Evolutionary conservation across 1,140 invertebrate species (phyloP), one percentile per base, ranked within the genome.

Genomic region (Diuraphis noxia): DNA sequence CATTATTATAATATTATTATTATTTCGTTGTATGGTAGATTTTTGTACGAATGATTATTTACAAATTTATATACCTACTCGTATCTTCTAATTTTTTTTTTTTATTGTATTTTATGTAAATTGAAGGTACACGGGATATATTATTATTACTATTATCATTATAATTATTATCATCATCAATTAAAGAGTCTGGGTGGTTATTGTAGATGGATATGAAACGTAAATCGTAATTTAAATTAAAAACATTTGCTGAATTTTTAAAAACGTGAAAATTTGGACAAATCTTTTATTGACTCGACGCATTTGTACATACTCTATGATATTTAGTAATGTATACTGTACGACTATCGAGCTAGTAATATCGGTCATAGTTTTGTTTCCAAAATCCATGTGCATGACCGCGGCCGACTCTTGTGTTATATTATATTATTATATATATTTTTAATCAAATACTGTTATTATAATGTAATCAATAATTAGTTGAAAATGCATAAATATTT

Each of bases 401-500:
- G 49, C 25, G 49, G 30, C 23, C 10, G 36, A 38, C 85, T n/a
- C 41, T 40, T 36, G 56, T 72, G 38, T 89, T 89, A 41, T 63
- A 88, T 63, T n/a, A 63, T 38, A 52, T 52, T 87, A 52, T 23
- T 56, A 56, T 77, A 43, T 63, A 89, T 89, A 89, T 89, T 89
- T 89, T 77, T 77, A 77, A 89, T n/a, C 30, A 63, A 77, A 89
- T 38, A 41, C 40, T 89, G 88, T 89, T 89, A 89, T 63, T 56
- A n/a, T 72, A 36, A 85, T 43, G 41, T 46, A 85, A 85, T 85
- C 84, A 34, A 46, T 34, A 72, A 89, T 89, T 88, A 89, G 63
- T 89, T 63, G 34, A 89, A 87, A 87, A 87, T 52, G 49, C 46
- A 87, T 87, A 87, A 87, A 87, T 87, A 87, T 87, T 87, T 87